Conservation (phyloP, 2,888 invertebrate genomes). For the Disparrhopalites patrizii region DNA sequence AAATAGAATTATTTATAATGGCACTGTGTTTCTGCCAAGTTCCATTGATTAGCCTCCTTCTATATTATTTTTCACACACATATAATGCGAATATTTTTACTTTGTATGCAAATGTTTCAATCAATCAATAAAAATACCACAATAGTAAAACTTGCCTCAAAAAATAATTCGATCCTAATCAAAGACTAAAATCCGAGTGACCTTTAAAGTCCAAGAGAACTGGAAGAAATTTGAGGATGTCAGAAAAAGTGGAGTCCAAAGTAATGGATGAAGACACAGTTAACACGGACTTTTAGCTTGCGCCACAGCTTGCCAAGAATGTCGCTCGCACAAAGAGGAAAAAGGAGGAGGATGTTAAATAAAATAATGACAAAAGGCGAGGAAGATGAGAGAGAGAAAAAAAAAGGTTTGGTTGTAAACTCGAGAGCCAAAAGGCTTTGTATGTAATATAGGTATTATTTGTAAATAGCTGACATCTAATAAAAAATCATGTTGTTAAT, state of each 20-base stretch:
- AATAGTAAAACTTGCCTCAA: not conserved
- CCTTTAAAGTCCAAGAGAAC: not conserved
- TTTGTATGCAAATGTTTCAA: not conserved
- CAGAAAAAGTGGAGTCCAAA: too few species aligned
- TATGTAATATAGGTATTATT: too few species aligned
- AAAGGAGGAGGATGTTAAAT: not conserved
- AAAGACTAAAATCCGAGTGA: not conserved
- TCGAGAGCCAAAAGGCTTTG: too few species aligned
- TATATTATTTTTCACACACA: not conserved
- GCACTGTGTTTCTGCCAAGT: too few species aligned
- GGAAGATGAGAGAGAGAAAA: too few species aligned
- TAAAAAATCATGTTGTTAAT: constrained; percentile 8
- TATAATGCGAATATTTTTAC: not conserved
- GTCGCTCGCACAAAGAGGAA: not conserved
- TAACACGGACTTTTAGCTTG: not conserved
- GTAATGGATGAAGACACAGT: too few species aligned
- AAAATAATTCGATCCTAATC: not conserved
- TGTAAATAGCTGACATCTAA: too few species aligned
- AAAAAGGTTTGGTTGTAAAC: too few species aligned
- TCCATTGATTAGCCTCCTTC: not conserved
- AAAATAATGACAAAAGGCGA: too few species aligned
- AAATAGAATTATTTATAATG: not conserved
- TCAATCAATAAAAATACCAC: not conserved
- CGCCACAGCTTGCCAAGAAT: not conserved
- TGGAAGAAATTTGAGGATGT: not conserved